Conservation (phyloP, 64 coral and sea anemone genomes). For the Montipora capricornis region DNA sequence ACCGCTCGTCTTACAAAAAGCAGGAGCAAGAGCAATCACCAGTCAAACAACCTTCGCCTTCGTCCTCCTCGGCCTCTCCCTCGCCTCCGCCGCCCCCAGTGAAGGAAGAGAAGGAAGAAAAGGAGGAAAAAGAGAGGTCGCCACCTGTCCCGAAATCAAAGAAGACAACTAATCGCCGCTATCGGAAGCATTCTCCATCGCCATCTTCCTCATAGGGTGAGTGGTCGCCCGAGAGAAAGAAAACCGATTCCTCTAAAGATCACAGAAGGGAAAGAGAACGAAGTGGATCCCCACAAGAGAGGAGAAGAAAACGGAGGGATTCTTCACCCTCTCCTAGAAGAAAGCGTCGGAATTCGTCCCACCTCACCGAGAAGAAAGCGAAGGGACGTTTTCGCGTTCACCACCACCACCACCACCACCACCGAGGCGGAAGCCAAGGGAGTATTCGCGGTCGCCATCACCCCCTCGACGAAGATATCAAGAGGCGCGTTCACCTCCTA, state of each 20-base stretch:
- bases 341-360: conserved; percentile 53
- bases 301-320: conserved; percentile 31
- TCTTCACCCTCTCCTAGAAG: conserved; percentile 41
- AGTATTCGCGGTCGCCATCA: conserved; percentile 52
- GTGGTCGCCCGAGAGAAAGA: conserved; percentile 82
- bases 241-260: conserved; percentile 61
- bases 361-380: conserved; percentile 60
- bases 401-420: not conserved
- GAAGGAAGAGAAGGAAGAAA: conserved; percentile 64
- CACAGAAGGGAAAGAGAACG: conserved; percentile 46
- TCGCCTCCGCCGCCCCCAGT: conserved; percentile 75
- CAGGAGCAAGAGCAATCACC: conserved; percentile 72
- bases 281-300: conserved; percentile 43
- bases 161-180: conserved; percentile 89
- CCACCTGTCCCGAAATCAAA: conserved; percentile 89
- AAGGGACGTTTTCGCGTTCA: conserved; percentile 5
- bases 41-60: conserved; percentile 72
- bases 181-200: conserved; percentile 81
- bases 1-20: conserved; percentile 90
- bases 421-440: conserved; percentile 23
- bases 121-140: conserved; percentile 88
- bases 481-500: conserved; percentile 57
- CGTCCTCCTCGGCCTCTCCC: conserved; percentile 60
- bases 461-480: conserved; percentile 28
- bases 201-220: conserved; percentile 74